Evolutionary conservation across 2,888 invertebrate species (phyloP).

Genomic region (Rugalucina vietnamica): DNA sequence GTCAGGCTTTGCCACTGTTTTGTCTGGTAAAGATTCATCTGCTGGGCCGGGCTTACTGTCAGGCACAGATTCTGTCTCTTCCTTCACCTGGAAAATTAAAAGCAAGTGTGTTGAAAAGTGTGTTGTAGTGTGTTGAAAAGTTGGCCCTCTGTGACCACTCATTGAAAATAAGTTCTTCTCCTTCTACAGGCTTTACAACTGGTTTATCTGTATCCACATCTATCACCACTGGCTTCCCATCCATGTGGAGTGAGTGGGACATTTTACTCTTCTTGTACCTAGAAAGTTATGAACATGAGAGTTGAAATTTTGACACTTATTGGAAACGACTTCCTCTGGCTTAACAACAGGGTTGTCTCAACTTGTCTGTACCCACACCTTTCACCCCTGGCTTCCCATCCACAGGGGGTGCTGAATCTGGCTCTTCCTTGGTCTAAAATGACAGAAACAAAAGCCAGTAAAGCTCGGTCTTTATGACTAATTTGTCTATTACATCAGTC

Average conservation of each 20-base stretch:
- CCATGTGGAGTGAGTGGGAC: background rate
- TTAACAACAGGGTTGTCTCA: background rate
- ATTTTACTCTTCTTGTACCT: background rate
- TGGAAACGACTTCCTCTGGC: background rate
- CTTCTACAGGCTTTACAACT: background rate
- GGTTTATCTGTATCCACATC: background rate
- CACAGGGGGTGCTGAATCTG: background rate
- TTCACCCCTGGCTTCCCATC: background rate
- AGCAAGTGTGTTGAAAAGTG: too few relatives aligned
- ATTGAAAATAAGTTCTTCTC: background rate
- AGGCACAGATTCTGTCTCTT: background rate
- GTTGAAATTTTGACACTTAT: too few relatives aligned
- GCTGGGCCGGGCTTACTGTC: constrained; percentile 1
- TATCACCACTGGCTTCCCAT: background rate
- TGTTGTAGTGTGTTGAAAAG: too few relatives aligned
- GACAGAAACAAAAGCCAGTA: too few relatives aligned
- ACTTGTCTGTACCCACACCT: background rate
- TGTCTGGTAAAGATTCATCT: constrained; percentile 15
- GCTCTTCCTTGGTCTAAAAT: too few relatives aligned
- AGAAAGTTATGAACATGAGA: too few relatives aligned
- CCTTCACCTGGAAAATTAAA: background rate
- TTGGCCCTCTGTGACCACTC: background rate
- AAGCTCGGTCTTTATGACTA: too few relatives aligned
- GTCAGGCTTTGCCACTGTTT: constrained; percentile 34
- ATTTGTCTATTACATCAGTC: too few relatives aligned